These are phyloP conservation scores for Drosophila phalerata DNA, from an alignment of 2,888 invertebrate species.

Conservation along the genomic window DNA sequence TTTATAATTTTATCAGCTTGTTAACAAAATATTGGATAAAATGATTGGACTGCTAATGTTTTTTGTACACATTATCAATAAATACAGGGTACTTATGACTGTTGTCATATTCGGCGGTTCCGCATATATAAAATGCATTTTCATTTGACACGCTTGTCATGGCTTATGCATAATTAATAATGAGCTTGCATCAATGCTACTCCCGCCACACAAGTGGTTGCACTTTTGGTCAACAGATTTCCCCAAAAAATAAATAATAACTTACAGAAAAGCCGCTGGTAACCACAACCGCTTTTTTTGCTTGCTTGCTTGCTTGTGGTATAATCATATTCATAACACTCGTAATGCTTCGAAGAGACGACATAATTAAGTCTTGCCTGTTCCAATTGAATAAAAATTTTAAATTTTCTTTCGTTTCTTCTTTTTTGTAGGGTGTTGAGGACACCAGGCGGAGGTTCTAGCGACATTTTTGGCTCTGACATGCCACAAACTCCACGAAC, in stretches of 20 bases:
- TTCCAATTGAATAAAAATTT: background rate
- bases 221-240: conserved; percentile 13
- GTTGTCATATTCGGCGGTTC: conserved; percentile 18
- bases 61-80: conserved; percentile 6
- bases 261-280: background rate
- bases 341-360: background rate
- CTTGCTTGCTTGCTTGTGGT: background rate
- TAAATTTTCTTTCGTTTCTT: background rate
- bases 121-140: conserved; percentile 20
- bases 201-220: conserved; percentile 16
- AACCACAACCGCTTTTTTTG: conserved; percentile 1
- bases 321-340: background rate
- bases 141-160: conserved; percentile 30
- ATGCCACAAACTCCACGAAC: conserved; percentile 84
- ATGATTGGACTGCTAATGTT: background rate
- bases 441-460: conserved; percentile 88
- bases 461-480: conserved; percentile 87
- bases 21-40: background rate
- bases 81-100: conserved; percentile 13
- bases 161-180: conserved; percentile 24
- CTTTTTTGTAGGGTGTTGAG: conserved; percentile 87
- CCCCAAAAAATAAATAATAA: background rate
- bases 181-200: conserved; percentile 10
- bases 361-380: background rate
- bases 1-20: background rate